These are phyloP conservation scores for Puma concolor DNA, from an alignment of 2,113 vertebrate genomes.

Conservation along the genomic window DNA sequence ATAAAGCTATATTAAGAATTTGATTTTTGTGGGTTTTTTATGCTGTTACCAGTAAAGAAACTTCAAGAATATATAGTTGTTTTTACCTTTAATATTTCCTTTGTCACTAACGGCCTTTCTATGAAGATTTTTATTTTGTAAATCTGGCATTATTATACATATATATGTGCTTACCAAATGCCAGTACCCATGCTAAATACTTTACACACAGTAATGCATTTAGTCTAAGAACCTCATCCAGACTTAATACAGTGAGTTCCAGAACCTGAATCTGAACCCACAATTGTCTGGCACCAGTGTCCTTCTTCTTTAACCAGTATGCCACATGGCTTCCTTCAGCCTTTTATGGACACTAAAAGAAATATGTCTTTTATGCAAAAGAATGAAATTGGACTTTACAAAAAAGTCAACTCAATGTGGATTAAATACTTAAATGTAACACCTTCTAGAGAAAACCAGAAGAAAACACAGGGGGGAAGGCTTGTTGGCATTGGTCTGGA, in stretches of 20 bases:
- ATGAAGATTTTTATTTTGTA: slow-evolving; percentile 5
- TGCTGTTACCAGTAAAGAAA: neutral
- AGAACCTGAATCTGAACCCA: neutral
- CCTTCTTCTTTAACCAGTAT: neutral
- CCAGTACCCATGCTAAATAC: neutral
- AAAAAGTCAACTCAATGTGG: neutral
- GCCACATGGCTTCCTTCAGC: neutral
- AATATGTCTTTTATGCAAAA: neutral
- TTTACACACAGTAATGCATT: neutral
- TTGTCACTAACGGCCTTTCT: neutral
- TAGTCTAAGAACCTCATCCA: neutral
- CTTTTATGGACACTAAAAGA: neutral
- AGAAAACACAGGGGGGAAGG: neutral
- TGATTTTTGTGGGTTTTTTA: neutral
- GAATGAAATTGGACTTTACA: neutral
- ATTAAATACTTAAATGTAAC: neutral
- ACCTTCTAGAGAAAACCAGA: neutral
- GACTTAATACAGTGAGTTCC: neutral
- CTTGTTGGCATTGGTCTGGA: neutral
- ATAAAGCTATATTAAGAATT: neutral
- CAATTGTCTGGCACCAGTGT: too few species aligned
- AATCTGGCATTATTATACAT: neutral
- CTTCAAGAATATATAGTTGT: neutral
- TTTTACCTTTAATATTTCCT: slow-evolving; percentile 35
- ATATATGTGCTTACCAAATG: neutral